A percentile compares a stretch with the other conserved stretches of the same genome.
phyloP scores from a whole-genome alignment of 2,113 vertebrate species.

The Capra hircus region DNA sequence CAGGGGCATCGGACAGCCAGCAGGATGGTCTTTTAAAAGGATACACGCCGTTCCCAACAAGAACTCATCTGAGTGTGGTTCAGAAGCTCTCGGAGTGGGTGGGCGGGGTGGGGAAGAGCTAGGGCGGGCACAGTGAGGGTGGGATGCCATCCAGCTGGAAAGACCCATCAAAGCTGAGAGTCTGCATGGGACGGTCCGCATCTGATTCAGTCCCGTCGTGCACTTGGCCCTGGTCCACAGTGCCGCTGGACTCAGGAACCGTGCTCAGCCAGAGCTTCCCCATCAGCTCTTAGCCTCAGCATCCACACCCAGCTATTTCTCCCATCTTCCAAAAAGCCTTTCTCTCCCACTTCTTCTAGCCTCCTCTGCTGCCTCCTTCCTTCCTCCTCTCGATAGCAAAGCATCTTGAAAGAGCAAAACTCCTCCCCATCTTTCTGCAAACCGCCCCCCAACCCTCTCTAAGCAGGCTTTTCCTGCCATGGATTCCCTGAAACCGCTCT shows the following conservation, averaged over 20 bases:
- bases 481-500: neutral
- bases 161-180: neutral
- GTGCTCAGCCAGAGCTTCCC: accelerated
- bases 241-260: accelerated
- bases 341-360: neutral
- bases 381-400: neutral
- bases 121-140: accelerated
- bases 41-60: accelerated
- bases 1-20: accelerated
- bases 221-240: accelerated
- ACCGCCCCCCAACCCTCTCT: neutral
- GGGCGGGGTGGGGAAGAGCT: no score
- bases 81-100: neutral
- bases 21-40: neutral
- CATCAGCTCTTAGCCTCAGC: neutral
- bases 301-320: accelerated
- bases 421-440: neutral
- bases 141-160: accelerated
- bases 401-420: neutral
- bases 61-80: accelerated
- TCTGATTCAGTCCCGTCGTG: neutral
- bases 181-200: accelerated
- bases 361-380: neutral
- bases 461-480: neutral
- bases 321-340: neutral